Conservation (phyloP, 2,888 invertebrate species). For the Rhamnusium bicolor region DNA sequence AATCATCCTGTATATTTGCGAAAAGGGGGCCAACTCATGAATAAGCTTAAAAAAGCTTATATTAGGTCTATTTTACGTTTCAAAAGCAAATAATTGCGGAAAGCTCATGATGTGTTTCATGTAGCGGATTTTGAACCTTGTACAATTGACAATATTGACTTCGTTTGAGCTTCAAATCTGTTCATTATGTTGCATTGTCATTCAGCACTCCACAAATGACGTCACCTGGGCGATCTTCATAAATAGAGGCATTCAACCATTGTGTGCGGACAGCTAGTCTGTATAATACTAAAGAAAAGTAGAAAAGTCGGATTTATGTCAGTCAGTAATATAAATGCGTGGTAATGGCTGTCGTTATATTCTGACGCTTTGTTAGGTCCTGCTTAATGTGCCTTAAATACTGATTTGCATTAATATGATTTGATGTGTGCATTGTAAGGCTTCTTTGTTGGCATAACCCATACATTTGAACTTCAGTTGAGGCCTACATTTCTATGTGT, state of each 20-base stretch:
- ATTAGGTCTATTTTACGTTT: background rate
- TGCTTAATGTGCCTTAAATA: conserved; percentile 39
- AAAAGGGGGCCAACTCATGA: background rate
- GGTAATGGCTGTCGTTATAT: conserved; percentile 42
- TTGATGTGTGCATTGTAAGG: conserved; percentile 20
- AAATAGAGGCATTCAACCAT: conserved; percentile 33
- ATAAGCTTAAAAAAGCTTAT: background rate
- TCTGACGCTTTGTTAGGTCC: conserved; percentile 42
- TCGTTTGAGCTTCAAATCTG: conserved; percentile 30
- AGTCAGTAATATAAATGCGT: conserved; percentile 40
- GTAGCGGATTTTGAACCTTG: conserved; percentile 10
- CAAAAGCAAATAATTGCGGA: conserved; percentile 18
- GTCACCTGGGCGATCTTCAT: conserved; percentile 39
- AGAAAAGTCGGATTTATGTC: conserved; percentile 30
- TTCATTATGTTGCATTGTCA: conserved; percentile 42
- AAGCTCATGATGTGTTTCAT: background rate
- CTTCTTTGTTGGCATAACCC: background rate
- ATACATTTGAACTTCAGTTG: background rate
- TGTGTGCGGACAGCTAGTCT: conserved; percentile 20
- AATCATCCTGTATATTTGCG: no score
- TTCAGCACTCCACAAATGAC: conserved; percentile 36
- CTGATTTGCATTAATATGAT: conserved; percentile 38
- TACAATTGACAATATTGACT: conserved; percentile 19
- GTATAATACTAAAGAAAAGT: conserved; percentile 17
- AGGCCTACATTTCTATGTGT: background rate